phyloP scores from a whole-genome alignment of 2,797 vertebrate genomes.

The Paramormyrops hopkinsi region DNA sequence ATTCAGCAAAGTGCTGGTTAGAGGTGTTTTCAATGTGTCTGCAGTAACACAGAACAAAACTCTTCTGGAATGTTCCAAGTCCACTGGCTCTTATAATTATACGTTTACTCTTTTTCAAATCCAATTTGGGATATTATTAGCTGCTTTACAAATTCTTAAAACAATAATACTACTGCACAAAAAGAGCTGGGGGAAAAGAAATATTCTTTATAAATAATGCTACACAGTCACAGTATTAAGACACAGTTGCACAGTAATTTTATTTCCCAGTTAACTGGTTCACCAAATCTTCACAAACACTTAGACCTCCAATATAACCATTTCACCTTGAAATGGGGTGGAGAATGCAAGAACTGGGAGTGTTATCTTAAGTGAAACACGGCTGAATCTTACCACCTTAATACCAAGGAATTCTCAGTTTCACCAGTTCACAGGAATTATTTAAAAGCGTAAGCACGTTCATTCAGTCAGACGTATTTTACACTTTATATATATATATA shows the following conservation, averaged over 20 bases:
- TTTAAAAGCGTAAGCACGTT: not conserved
- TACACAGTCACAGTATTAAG: slow-evolving; percentile 16
- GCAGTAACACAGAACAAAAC: not conserved
- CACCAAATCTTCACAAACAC: not conserved
- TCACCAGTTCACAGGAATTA: not conserved
- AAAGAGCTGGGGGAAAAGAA: not conserved
- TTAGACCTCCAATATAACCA: not conserved
- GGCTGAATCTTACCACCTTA: not conserved
- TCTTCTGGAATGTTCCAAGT: not conserved
- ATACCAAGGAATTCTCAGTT: not conserved
- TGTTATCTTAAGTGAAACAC: not conserved
- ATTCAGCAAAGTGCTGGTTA: not conserved
- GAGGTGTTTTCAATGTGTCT: not conserved
- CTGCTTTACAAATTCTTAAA: not conserved
- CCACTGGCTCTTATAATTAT: not conserved
- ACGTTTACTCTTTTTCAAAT: not conserved
- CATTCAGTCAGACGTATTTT: not conserved
- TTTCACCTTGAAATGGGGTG: not conserved
- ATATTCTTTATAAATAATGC: slow-evolving; percentile 23
- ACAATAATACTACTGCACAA: not conserved
- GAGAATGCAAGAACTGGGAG: not conserved
- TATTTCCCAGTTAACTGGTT: not conserved
- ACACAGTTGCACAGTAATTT: slow-evolving; percentile 7
- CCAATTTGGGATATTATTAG: not conserved
- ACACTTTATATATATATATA: not conserved